Percentiles rank a stretch among this genome's conserved stretches.
phyloP scores from a whole-genome alignment of 2,113 vertebrate species.

The Bubalus kerabau region DNA sequence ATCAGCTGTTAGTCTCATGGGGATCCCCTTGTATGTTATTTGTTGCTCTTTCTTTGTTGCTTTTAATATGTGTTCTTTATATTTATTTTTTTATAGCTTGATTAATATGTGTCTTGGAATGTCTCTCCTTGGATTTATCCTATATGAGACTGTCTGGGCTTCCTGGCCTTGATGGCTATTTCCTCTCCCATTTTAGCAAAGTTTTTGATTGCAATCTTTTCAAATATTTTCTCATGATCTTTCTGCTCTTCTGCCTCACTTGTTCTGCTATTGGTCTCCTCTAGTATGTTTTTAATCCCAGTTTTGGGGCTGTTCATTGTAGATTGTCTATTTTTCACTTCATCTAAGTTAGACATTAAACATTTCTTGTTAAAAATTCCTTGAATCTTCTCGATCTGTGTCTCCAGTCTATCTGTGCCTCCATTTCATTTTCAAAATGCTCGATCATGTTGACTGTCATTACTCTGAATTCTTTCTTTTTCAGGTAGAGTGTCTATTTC shows the following conservation, averaged over 20 bases:
- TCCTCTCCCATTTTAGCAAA: not conserved
- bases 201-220: not conserved
- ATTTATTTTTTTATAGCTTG: not conserved
- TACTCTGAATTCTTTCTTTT: not conserved
- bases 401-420: not conserved
- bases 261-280: not conserved
- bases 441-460: not conserved
- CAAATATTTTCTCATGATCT: not conserved
- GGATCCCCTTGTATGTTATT: not conserved
- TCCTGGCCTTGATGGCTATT: not conserved
- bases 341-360: not conserved
- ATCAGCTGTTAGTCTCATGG: not conserved
- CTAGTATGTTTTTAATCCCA: not conserved
- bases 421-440: not conserved
- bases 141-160: not conserved
- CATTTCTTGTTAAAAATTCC: not conserved
- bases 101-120: not conserved
- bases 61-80: not conserved
- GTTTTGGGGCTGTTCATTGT: not conserved
- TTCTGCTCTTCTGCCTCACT: not conserved
- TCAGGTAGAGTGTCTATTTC: not conserved
- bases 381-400: not conserved
- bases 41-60: not conserved
- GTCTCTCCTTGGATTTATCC: not conserved
- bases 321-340: not conserved